phyloP scores from a whole-genome alignment of 2,113 vertebrate genomes.

The Haemorhous mexicanus region DNA sequence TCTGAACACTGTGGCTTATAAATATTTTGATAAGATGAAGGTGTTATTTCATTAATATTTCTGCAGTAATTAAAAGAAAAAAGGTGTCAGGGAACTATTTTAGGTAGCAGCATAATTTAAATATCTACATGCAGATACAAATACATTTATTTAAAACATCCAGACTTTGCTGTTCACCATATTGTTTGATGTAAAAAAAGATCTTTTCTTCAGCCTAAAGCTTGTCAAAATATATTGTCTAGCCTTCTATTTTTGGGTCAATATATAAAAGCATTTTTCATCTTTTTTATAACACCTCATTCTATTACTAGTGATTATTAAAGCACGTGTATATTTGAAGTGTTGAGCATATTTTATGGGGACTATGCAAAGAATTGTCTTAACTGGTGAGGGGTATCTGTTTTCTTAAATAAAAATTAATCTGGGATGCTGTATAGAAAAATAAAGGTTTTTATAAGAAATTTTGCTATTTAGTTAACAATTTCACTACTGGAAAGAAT shows the following conservation, averaged over 20 bases:
- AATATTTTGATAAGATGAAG: not conserved
- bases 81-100: not conserved
- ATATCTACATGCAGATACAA: not conserved
- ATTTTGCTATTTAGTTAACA: not conserved
- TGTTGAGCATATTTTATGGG: not conserved
- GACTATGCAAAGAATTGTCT: not conserved
- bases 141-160: not conserved
- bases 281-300: not conserved
- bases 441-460: not conserved
- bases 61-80: not conserved
- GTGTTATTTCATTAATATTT: not conserved
- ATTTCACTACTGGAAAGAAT: not conserved
- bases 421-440: not conserved
- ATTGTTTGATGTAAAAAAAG: not conserved
- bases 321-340: not conserved
- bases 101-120: not conserved
- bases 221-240: not conserved
- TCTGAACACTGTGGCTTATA: not conserved
- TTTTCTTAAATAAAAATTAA: not conserved
- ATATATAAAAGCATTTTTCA: not conserved
- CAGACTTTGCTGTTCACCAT: not conserved
- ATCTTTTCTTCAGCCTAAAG: not conserved
- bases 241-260: not conserved
- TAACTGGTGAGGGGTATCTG: not conserved
- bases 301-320: not conserved